Evolutionary conservation across 2,113 vertebrate species (phyloP), one percentile per base, ranked within the genome.

Genomic region (Pterocles orientalis): DNA sequence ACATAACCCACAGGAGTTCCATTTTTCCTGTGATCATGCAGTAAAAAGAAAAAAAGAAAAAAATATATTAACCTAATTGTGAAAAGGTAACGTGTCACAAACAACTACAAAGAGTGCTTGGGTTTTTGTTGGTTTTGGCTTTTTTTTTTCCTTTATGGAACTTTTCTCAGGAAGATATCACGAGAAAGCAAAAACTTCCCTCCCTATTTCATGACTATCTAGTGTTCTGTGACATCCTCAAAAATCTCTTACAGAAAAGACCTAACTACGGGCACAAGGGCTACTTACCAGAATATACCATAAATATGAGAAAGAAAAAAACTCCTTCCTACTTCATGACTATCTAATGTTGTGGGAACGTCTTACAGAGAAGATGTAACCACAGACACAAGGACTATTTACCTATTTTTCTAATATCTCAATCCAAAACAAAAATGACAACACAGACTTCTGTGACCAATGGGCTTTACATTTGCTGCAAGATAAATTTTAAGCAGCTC

Each of bases 1-100:
- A 3, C 0, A 1, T 45, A 62, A 62, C 1, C 48, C 10, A 39
- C 16, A 70, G 7, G 34, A 60, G 43, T 34, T 29, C 7, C 7
- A 20, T 12, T 36, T 65, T 65, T 43, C 51, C 23, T 39, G 6
- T 56, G 13, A 61, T 34, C 28, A 68, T 4, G 7, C 12, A 47
- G 18, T 15, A 73, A 65, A 93, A 57, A 24, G 6, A 0, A 23
- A 71, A 62, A 62, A 62, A 70, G 0, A 29, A 79, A 71, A 50
- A 43, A 2, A 1, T 29, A 14, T 23, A 61, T 14, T 61, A 68
- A 28, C 18, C 7, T 25, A 20, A 50, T 14, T 69, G 23, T 64
- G 13, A 62, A 82, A 92, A 45, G 1, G 3, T 33, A 53, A 20
- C 39, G 11, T 41, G 11, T 41, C 39, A 41, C 39, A 83, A 29